phyloP scores from a whole-genome alignment of 1,140 invertebrate species.

The Octopus sinensis region DNA sequence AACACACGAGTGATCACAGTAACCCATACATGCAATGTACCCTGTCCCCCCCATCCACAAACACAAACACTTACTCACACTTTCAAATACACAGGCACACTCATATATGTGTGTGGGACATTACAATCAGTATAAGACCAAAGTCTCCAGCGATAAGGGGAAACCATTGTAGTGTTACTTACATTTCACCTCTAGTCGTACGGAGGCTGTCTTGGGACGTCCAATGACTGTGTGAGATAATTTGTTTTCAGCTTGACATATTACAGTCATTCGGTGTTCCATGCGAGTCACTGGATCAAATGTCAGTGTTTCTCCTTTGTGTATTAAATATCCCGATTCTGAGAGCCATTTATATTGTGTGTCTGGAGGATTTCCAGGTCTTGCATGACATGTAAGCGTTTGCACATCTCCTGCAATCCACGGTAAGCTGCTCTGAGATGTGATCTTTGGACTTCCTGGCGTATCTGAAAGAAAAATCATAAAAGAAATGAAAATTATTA shows the following conservation, averaged over 20 bases:
- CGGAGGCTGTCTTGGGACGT: not conserved
- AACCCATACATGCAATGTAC: too few relatives aligned
- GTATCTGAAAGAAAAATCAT: slow-evolving; percentile 1
- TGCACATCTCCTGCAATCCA: not conserved
- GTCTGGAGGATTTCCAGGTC: not conserved
- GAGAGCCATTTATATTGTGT: not conserved
- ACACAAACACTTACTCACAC: too few relatives aligned
- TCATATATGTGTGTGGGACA: too few relatives aligned
- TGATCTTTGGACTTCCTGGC: not conserved
- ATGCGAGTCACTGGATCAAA: not conserved
- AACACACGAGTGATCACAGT: too few relatives aligned
- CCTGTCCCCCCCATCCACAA: too few relatives aligned
- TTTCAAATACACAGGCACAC: too few relatives aligned
- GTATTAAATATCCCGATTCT: not conserved
- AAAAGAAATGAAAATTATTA: not conserved
- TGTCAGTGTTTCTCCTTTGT: not conserved
- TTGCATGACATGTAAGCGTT: not conserved
- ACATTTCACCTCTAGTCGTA: not conserved
- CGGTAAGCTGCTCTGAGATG: not conserved
- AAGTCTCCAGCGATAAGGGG: too few relatives aligned
- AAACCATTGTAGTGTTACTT: not conserved
- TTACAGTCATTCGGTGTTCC: not conserved
- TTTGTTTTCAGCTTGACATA: slow-evolving; percentile 3
- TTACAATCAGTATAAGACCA: too few relatives aligned
- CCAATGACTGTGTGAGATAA: not conserved